A percentile compares a stretch with the other conserved stretches of the same genome.
These are phyloP conservation scores for Oscheius sp. DNA, from an alignment of 2,888 invertebrate species.

Conservation along the genomic window DNA sequence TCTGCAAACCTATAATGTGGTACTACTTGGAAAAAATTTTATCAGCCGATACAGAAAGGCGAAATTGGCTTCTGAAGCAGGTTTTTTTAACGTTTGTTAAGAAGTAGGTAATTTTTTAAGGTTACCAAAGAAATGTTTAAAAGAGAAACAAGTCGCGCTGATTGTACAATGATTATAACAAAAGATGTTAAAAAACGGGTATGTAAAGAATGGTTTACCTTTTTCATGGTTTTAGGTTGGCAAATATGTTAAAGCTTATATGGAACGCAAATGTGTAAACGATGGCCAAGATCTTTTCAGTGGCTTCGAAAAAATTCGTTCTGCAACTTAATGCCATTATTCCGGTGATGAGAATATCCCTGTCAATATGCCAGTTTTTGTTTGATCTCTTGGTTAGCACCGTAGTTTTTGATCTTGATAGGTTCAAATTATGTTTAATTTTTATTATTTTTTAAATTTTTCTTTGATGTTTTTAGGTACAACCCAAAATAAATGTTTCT, in stretches of 20 bases:
- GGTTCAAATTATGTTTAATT: too few species aligned
- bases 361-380: too few species aligned
- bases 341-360: too few species aligned
- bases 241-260: slow-evolving; percentile 36
- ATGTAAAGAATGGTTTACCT: not conserved
- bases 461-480: not conserved
- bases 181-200: not conserved
- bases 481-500: too few species aligned
- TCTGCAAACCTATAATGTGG: slow-evolving; percentile 1
- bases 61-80: slow-evolving; percentile 10
- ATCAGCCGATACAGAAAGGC: slow-evolving; percentile 1
- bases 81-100: not conserved
- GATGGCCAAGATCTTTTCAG: slow-evolving; percentile 44
- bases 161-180: slow-evolving; percentile 3
- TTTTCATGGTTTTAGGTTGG: slow-evolving; percentile 35
- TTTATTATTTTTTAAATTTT: not conserved
- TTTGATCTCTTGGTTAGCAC: too few species aligned
- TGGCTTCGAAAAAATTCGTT: slow-evolving; percentile 28
- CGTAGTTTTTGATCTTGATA: slow-evolving; percentile 1
- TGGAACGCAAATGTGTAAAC: slow-evolving; percentile 40
- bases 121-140: slow-evolving; percentile 23
- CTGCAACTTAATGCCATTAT: too few species aligned
- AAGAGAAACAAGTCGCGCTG: slow-evolving; percentile 4
- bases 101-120: not conserved
- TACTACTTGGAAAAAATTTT: not conserved